phyloP scores from a whole-genome alignment of 92 coral and sea anemone species.

The Siderastrea radians region DNA sequence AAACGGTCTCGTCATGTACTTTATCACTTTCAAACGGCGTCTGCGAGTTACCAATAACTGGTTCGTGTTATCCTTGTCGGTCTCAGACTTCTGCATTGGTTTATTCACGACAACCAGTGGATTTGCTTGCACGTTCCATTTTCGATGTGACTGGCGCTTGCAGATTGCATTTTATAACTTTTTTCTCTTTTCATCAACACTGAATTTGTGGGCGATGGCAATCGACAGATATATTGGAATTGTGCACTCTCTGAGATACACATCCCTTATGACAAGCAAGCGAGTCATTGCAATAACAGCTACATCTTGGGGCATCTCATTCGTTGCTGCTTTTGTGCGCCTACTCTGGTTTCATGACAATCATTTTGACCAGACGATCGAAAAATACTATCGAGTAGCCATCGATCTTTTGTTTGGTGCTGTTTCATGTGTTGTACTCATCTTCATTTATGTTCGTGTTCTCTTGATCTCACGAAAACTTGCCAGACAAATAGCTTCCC shows the following conservation, averaged over 20 bases:
- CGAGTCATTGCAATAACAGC: conserved; percentile 57
- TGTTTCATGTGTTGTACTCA: conserved; percentile 50
- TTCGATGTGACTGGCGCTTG: conserved; percentile 49
- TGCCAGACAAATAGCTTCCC: conserved; percentile 24
- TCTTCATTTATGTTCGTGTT: conserved; percentile 50
- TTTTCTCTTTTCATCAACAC: conserved; percentile 72
- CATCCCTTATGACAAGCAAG: conserved; percentile 60
- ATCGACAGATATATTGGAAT: conserved; percentile 84
- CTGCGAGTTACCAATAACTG: conserved; percentile 73
- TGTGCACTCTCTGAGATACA: conserved; percentile 75
- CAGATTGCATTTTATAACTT: conserved; percentile 66
- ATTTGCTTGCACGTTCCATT: conserved; percentile 51
- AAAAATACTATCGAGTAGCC: conserved; percentile 28
- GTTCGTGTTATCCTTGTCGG: conserved; percentile 76
- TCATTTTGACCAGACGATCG: not conserved
- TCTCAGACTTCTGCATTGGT: conserved; percentile 75
- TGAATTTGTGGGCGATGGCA: conserved; percentile 83
- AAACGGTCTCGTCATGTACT: conserved; percentile 65
- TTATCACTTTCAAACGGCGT: conserved; percentile 56
- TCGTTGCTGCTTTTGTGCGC: conserved; percentile 37
- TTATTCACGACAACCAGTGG: conserved; percentile 62
- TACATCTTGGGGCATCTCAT: conserved; percentile 77
- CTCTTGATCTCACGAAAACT: conserved; percentile 51
- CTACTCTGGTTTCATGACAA: conserved; percentile 40
- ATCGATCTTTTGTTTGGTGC: conserved; percentile 36